Evolutionary conservation across 2,113 vertebrate genomes (phyloP), one percentile per base, ranked within the genome.

Genomic region (Oreochromis tanganicae): DNA sequence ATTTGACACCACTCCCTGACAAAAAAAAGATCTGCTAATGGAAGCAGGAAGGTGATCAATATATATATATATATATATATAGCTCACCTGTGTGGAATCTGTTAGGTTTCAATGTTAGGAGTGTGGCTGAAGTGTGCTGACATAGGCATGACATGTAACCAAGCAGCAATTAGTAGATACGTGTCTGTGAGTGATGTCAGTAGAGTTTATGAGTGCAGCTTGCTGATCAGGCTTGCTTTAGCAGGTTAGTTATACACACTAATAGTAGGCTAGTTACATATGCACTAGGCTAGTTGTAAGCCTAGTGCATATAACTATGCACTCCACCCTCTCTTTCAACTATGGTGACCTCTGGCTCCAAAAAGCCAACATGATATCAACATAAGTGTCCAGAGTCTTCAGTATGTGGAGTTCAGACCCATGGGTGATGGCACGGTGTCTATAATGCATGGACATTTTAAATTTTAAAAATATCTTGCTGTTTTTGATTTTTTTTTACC

Each of bases 21-120:
- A n/a, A n/a, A n/a, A n/a, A n/a, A n/a, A n/a, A n/a, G n/a, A n/a
- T n/a, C n/a, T n/a, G n/a, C n/a, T n/a, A n/a, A n/a, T n/a, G n/a
- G n/a, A n/a, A n/a, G n/a, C n/a, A n/a, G n/a, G n/a, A n/a, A n/a
- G n/a, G n/a, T n/a, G n/a, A n/a, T n/a, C n/a, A n/a, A 21, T 1
- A n/a, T 2, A 3, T 2, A 50, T 1, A 9, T 2, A 1, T 3
- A 4, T 4, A 4, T 2, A 0, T 1, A 41, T 5, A 29, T 59
- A 16, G 4, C 14, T 27, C 66, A 10, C 66, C 66, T 24, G 19
- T 43, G 21, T 24, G 66, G 38, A 43, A 24, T 27, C 66, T 16
- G 38, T 71, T 71, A 24, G 63, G n/a, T 41, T 71, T 71, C 3
- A 73, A 71, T 27, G 41, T 73, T 73, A 27, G 66, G 66, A 24